phyloP scores from a whole-genome alignment of 2,113 vertebrate species.

The Podocnemis expansa region DNA sequence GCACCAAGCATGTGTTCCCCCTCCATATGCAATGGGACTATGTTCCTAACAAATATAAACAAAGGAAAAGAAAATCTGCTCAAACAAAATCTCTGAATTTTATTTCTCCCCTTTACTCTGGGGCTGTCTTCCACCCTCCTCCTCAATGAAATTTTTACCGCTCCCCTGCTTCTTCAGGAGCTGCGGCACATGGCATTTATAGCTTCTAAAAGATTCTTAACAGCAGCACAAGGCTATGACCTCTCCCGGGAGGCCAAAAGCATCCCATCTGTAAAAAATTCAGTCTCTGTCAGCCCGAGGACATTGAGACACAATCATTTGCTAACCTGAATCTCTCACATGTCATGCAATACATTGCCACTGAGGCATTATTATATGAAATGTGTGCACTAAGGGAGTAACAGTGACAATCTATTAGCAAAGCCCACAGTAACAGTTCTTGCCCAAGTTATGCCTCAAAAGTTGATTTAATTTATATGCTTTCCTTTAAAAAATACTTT shows the following conservation, averaged over 20 bases:
- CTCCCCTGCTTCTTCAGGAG: neutral
- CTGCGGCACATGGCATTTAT: accelerated
- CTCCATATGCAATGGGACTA: neutral
- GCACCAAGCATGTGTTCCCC: accelerated
- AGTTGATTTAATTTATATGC: neutral
- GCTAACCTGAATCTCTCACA: accelerated
- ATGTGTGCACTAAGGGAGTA: neutral
- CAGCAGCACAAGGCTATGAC: neutral
- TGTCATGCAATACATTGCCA: neutral
- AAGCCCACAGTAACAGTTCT: neutral
- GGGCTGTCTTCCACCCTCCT: neutral
- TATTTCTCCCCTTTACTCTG: neutral
- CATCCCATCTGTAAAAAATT: neutral
- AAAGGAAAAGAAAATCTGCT: neutral
- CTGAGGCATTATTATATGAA: neutral
- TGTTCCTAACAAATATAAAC: neutral
- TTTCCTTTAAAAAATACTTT: neutral
- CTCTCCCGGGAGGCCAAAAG: neutral
- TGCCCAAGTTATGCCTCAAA: neutral
- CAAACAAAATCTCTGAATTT: neutral
- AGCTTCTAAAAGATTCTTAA: neutral
- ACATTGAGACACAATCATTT: neutral
- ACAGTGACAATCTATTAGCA: neutral
- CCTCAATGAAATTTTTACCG: neutral
- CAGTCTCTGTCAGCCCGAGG: neutral